A percentile compares a stretch with the other conserved stretches of the same genome.
Evolutionary conservation across 2,888 invertebrate species (phyloP).

Genomic region (Drosophila infuscata): DNA sequence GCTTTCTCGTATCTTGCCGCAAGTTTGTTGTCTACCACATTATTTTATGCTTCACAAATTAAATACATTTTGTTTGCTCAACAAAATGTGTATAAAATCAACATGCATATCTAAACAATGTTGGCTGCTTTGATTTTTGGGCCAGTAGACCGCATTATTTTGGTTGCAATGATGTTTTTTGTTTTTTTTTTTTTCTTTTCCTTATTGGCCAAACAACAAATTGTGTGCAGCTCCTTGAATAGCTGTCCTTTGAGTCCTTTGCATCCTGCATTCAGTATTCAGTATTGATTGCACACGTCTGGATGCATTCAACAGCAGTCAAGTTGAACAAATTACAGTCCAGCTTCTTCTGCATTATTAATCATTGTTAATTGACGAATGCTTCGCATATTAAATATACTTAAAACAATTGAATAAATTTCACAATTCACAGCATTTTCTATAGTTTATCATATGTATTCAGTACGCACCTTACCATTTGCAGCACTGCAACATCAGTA

Average conservation of each 20-base stretch:
- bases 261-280: slow-evolving; percentile 9
- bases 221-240: background rate
- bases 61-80: slow-evolving; percentile 60
- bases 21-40: slow-evolving; percentile 60
- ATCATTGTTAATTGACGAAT: slow-evolving; percentile 64
- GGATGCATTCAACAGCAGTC: slow-evolving; percentile 35
- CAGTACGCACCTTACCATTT: background rate
- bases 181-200: slow-evolving; percentile 12
- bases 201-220: slow-evolving; percentile 16
- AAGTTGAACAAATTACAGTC: slow-evolving; percentile 37
- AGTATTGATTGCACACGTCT: slow-evolving; percentile 30
- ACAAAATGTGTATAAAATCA: slow-evolving; percentile 33
- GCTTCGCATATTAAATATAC: slow-evolving; percentile 6
- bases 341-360: slow-evolving; percentile 63
- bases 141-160: slow-evolving; percentile 73
- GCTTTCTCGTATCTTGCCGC: slow-evolving; percentile 43
- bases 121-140: slow-evolving; percentile 68
- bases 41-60: slow-evolving; percentile 65
- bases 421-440: background rate
- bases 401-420: slow-evolving; percentile 10
- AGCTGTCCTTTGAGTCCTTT: slow-evolving; percentile 6
- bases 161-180: slow-evolving; percentile 46
- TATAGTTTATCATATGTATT: background rate
- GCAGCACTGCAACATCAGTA: background rate
- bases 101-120: background rate